A percentile compares a stretch with the other conserved stretches of the same genome.
Conservation (phyloP, 2,888 invertebrate species). For the Agrypnus murinus region DNA sequence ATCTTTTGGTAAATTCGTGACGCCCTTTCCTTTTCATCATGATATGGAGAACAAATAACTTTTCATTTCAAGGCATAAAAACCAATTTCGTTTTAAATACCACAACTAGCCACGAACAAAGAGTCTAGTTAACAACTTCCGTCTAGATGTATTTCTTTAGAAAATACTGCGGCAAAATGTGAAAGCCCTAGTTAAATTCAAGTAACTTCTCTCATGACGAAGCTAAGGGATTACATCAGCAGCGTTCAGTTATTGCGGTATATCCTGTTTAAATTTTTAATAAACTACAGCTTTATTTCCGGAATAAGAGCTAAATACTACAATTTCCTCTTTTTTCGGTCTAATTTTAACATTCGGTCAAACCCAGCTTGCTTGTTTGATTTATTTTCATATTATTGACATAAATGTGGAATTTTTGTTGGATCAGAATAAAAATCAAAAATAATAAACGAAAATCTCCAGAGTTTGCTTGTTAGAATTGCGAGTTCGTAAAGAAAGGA, state of each 20-base stretch:
- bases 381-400: constrained; percentile 7
- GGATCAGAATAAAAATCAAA: background rate
- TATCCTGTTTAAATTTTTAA: constrained; percentile 26
- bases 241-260: constrained; percentile 17
- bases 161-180: background rate
- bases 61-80: constrained; percentile 20
- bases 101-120: background rate
- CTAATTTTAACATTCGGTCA: background rate
- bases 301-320: background rate
- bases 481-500: background rate
- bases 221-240: constrained; percentile 11
- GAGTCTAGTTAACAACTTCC: background rate
- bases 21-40: background rate
- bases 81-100: constrained; percentile 19
- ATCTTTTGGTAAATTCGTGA: constrained; percentile 20
- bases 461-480: constrained; percentile 6
- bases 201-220: constrained; percentile 6
- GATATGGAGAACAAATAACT: constrained; percentile 19
- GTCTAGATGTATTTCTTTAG: background rate
- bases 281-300: constrained; percentile 2
- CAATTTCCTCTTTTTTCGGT: background rate
- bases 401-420: background rate
- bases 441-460: background rate
- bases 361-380: constrained; percentile 4
- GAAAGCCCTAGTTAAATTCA: background rate